phyloP scores from a whole-genome alignment of 2,888 invertebrate species.

The Polyommatus icarus region DNA sequence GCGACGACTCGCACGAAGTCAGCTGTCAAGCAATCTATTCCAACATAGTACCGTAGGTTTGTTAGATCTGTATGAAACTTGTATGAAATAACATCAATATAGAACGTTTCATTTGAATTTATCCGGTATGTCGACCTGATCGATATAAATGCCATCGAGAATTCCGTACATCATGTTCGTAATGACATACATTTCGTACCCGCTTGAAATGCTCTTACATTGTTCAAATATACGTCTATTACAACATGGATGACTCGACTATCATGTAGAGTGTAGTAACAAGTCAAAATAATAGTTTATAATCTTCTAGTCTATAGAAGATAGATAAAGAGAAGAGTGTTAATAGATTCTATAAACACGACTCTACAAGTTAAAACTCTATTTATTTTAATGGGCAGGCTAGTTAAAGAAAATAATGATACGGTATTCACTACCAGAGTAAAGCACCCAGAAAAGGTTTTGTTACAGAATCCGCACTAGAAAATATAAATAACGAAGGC shows the following conservation, averaged over 20 bases:
- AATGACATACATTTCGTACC: slow-evolving; percentile 19
- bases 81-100: slow-evolving; percentile 24
- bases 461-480: slow-evolving; percentile 14
- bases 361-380: background rate
- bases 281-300: background rate
- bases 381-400: background rate
- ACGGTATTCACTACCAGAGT: background rate
- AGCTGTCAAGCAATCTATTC: slow-evolving; percentile 32
- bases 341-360: background rate
- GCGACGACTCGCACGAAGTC: slow-evolving; percentile 38
- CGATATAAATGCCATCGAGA: slow-evolving; percentile 23
- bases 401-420: slow-evolving; percentile 9
- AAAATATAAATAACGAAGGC: slow-evolving; percentile 27
- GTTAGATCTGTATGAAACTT: slow-evolving; percentile 29
- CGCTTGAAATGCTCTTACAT: slow-evolving; percentile 18
- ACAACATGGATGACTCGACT: background rate
- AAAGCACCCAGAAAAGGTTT: slow-evolving; percentile 19
- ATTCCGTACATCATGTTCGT: slow-evolving; percentile 21
- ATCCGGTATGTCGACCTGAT: slow-evolving; percentile 30
- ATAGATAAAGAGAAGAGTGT: background rate
- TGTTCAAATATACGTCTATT: slow-evolving; percentile 9
- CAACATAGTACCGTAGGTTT: slow-evolving; percentile 20
- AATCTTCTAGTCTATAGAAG: too few species aligned
- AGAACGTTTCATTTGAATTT: slow-evolving; percentile 15
- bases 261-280: background rate